A percentile compares a stretch with the other conserved stretches of the same genome.
phyloP scores from a whole-genome alignment of 2,113 vertebrate genomes.

The cat (Felis catus) region F.catus_Fca126_mat1.0 CM031421.1:64931501-64932000 shows the following conservation, averaged over 20 bases:
- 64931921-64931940: not conserved
- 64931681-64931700: not conserved
- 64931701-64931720: not conserved
- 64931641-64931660: not conserved
- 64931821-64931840: not conserved
- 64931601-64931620: not conserved
- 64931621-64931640: not conserved
- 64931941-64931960: not conserved
- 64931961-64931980: not conserved
- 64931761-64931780: not conserved
- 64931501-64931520: not conserved
- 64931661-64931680: not conserved
- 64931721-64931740: not conserved
- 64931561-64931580: not conserved
- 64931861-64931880: slow-evolving; percentile 21
- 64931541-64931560: not conserved
- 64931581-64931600: not conserved
- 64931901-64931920: not conserved
- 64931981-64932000: not conserved
- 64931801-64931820: not conserved
- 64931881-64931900: slow-evolving; percentile 56
- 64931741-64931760: not conserved
- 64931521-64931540: not conserved
- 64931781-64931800: not conserved
- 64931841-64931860: slow-evolving; percentile 20